Evolutionary conservation across 2,113 vertebrate genomes (phyloP).

Genomic region (Struthio camelus): DNA sequence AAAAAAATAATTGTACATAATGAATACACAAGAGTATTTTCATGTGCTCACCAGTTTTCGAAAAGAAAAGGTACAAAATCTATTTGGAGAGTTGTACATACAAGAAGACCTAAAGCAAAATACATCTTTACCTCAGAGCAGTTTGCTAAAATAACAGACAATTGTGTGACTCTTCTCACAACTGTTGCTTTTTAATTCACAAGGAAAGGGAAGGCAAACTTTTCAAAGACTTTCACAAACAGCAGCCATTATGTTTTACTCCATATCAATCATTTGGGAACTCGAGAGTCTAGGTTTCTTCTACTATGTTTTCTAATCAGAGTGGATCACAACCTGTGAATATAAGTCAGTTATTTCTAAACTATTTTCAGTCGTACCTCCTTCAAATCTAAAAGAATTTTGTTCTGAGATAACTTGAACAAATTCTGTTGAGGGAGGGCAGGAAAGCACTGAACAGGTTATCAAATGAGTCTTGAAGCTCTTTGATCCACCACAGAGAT

Average conservation of each 20-base stretch:
- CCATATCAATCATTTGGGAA: background rate
- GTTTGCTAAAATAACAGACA: background rate
- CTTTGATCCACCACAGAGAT: background rate
- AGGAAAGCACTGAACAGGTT: background rate
- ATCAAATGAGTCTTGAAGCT: background rate
- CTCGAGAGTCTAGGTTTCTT: background rate
- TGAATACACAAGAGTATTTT: background rate
- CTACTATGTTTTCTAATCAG: background rate
- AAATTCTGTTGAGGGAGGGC: background rate
- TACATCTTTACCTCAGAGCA: background rate
- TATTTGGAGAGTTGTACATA: background rate
- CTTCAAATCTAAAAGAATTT: background rate
- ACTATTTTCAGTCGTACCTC: background rate
- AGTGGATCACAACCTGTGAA: background rate
- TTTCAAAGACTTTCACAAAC: background rate
- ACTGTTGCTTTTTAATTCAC: background rate
- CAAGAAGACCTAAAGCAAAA: fast-evolving
- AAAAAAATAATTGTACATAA: background rate
- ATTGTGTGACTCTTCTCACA: background rate
- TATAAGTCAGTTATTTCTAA: background rate
- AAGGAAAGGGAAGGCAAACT: background rate
- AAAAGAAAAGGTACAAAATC: background rate
- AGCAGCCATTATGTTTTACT: background rate
- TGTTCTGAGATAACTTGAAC: background rate
- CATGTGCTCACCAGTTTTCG: background rate